Conservation (phyloP, 2,888 invertebrate genomes). For the Pachymerium ferrugineum region DNA sequence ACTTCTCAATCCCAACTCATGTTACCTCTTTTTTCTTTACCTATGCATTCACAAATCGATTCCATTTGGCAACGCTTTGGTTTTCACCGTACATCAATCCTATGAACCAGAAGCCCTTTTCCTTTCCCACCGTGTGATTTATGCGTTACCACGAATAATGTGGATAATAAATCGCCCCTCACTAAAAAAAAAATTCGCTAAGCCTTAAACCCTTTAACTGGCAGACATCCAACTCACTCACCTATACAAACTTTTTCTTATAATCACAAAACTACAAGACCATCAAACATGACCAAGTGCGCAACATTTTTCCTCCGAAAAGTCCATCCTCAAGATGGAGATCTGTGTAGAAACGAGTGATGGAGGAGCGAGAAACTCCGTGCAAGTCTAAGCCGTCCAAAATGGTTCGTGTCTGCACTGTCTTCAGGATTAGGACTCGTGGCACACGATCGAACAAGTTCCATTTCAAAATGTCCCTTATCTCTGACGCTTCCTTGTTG, state of each 20-base stretch:
- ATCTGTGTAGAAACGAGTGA: not conserved
- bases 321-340: not conserved
- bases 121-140: too few species aligned
- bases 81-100: too few species aligned
- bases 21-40: too few species aligned
- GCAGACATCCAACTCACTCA: not conserved
- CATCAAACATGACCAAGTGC: too few species aligned
- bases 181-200: too few species aligned
- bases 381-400: not conserved
- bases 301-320: not conserved
- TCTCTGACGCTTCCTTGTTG: conserved; percentile 4
- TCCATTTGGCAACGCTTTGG: too few species aligned
- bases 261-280: not conserved
- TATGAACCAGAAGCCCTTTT: too few species aligned
- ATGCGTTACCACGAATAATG: too few species aligned
- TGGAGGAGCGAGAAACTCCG: not conserved
- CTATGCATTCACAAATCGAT: too few species aligned
- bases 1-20: too few species aligned
- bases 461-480: not conserved
- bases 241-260: not conserved
- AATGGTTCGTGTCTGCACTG: not conserved
- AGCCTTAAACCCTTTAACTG: not conserved
- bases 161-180: too few species aligned
- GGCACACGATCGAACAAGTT: conserved; percentile 4
- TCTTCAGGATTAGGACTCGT: not conserved